A percentile compares a stretch with the other conserved stretches of the same genome.
phyloP scores from a whole-genome alignment of 2,797 vertebrate genomes.

The Manis javanica region DNA sequence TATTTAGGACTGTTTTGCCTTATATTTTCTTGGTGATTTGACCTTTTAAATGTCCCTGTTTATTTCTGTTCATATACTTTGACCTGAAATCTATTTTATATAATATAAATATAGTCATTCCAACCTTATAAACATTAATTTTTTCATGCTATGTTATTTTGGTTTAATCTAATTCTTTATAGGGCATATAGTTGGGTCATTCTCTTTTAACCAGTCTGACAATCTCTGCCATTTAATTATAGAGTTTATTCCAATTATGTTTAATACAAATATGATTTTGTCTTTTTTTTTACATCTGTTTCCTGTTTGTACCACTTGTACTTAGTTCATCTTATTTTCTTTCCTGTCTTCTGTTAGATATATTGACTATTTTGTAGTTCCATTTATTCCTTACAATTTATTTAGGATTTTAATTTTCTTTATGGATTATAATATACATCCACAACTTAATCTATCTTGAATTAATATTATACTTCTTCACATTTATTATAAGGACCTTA shows the following conservation, averaged over 20 bases:
- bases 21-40: background rate
- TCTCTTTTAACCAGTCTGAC: background rate
- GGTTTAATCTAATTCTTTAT: background rate
- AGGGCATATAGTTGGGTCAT: background rate
- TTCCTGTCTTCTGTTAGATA: background rate
- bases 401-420: background rate
- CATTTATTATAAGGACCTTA: background rate
- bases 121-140: background rate
- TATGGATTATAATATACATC: background rate
- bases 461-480: background rate
- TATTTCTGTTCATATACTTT: background rate
- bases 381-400: conserved; percentile 13
- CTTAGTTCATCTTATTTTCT: background rate
- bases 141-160: background rate
- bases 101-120: background rate
- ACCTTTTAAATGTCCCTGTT: background rate
- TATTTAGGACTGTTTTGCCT: background rate
- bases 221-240: background rate
- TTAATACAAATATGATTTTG: background rate
- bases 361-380: background rate
- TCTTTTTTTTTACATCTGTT: background rate
- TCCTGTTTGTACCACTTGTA: background rate
- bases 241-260: background rate
- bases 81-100: background rate
- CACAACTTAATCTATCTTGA: background rate